phyloP scores from a whole-genome alignment of 37 sponge, comb jelly and placozoan species.

The Axinella damicornis region DNA sequence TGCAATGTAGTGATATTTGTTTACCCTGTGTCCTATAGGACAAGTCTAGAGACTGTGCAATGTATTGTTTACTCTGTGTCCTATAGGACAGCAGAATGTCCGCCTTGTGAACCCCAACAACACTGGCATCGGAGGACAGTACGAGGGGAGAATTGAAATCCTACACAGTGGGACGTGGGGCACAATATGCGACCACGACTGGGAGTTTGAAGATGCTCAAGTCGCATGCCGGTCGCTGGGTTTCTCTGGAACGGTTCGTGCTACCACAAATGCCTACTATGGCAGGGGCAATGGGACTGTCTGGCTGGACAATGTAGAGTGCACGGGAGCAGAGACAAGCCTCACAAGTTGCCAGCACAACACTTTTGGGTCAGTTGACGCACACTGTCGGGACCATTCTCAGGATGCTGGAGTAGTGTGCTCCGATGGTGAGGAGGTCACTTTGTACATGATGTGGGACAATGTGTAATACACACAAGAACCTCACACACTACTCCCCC shows the following conservation, averaged over 20 bases:
- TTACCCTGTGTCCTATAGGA: too few species aligned
- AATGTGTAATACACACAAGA: too few species aligned
- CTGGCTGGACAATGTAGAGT: slow-evolving; percentile 29
- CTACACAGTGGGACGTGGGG: slow-evolving; percentile 54
- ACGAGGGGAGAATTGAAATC: slow-evolving; percentile 60
- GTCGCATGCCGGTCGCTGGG: slow-evolving; percentile 58
- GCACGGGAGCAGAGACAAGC: slow-evolving; percentile 22
- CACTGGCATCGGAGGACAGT: slow-evolving; percentile 12
- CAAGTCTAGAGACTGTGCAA: too few species aligned
- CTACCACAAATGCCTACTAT: slow-evolving; percentile 22
- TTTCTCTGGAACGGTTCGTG: slow-evolving; percentile 38
- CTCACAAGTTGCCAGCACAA: background rate
- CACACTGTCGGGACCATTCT: slow-evolving; percentile 7
- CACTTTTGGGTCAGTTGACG: background rate
- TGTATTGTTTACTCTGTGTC: too few species aligned
- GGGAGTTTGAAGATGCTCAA: slow-evolving; percentile 42
- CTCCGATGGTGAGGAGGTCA: slow-evolving; percentile 53
- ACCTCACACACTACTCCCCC: too few species aligned
- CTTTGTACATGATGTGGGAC: too few species aligned
- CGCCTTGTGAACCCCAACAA: slow-evolving; percentile 31
- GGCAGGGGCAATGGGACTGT: slow-evolving; percentile 12
- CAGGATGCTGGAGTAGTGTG: slow-evolving; percentile 58
- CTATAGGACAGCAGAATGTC: too few species aligned
- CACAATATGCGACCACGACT: slow-evolving; percentile 44
- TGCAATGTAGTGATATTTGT: too few species aligned